Conservation (phyloP, 2,797 vertebrate species). For the Danio jaintianensis region DNA sequence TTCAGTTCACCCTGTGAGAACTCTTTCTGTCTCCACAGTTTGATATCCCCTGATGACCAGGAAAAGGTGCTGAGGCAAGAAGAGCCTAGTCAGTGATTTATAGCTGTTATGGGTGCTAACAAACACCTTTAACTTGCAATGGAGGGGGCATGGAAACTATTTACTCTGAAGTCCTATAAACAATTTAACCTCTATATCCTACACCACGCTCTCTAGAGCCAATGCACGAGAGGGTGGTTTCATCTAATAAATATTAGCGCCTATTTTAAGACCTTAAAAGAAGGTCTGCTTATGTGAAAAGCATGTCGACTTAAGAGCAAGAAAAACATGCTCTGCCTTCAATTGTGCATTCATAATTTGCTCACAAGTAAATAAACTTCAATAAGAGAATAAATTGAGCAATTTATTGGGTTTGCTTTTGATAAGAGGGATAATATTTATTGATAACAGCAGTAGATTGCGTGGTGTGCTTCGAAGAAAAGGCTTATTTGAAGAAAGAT, state of each 20-base stretch:
- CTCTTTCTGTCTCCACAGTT: conserved; percentile 8
- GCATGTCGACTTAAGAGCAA: conserved; percentile 5
- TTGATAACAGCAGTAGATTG: conserved; percentile 65
- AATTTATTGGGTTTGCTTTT: conserved; percentile 79
- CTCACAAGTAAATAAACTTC: conserved; percentile 69
- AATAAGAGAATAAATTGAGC: conserved; percentile 69
- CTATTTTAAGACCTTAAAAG: conserved; percentile 34
- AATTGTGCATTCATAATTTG: conserved; percentile 57
- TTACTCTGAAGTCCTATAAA: conserved; percentile 34
- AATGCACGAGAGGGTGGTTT: background rate
- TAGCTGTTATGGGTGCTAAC: conserved; percentile 43
- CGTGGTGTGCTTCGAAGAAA: conserved; percentile 66
- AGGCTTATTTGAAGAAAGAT: conserved; percentile 79
- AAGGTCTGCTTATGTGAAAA: conserved; percentile 21
- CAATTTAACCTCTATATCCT: conserved; percentile 41
- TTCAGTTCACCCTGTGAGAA: conserved; percentile 18
- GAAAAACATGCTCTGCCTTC: background rate
- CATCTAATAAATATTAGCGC: conserved; percentile 37
- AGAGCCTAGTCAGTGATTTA: conserved; percentile 52
- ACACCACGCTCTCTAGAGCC: background rate
- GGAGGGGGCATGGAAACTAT: conserved; percentile 6
- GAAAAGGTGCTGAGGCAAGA: conserved; percentile 42
- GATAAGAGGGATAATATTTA: conserved; percentile 83
- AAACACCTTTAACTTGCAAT: conserved; percentile 37
- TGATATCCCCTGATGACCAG: conserved; percentile 32